A percentile compares a stretch with the other conserved stretches of the same genome.
These are phyloP conservation scores for Artibeus jamaicensis DNA, from an alignment of 2,797 vertebrate species.

Conservation along the genomic window DNA sequence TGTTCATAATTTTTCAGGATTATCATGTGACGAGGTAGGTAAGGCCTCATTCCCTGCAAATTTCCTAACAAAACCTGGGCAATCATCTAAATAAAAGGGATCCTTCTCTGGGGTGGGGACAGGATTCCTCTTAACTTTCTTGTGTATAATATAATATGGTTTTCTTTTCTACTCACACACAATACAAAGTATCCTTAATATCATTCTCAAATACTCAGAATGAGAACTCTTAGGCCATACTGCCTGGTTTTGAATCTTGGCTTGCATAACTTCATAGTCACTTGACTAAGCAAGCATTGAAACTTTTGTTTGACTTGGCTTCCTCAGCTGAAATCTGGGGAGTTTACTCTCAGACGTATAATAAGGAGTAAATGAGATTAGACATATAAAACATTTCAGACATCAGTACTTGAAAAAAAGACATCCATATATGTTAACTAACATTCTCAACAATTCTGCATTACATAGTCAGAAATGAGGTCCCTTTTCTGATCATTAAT, in stretches of 20 bases:
- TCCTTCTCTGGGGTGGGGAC: neutral
- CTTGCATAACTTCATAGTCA: neutral
- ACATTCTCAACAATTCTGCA: neutral
- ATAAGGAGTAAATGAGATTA: neutral
- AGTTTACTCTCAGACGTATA: neutral
- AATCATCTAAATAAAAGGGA: neutral
- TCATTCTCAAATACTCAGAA: neutral
- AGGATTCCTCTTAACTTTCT: neutral
- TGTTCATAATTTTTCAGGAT: no score
- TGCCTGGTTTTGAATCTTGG: neutral
- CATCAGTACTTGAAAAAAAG: neutral
- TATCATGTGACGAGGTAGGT: neutral
- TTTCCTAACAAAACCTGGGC: neutral
- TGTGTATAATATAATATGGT: neutral
- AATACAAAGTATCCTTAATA: neutral
- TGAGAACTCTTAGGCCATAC: neutral
- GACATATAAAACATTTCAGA: neutral
- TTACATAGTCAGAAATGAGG: neutral
- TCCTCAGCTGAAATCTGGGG: neutral
- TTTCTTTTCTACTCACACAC: neutral
- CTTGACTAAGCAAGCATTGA: neutral
- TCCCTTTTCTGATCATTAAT: neutral
- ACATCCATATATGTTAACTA: neutral
- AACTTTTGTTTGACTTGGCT: neutral
- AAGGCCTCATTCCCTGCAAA: neutral